phyloP scores from a whole-genome alignment of 1,140 invertebrate genomes.

The Ceratitis capitata region DNA sequence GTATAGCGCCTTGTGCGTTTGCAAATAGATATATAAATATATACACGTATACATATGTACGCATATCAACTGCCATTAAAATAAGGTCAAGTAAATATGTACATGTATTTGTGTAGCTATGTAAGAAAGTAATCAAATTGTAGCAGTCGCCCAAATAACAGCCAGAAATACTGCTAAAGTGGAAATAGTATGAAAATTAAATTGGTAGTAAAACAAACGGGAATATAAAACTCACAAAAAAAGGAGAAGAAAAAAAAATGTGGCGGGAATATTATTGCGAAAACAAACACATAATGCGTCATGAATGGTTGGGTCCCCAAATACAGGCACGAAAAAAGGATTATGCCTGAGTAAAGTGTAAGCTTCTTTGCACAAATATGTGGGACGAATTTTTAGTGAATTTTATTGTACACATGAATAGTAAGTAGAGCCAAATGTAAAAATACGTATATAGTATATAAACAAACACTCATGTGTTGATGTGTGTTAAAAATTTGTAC shows the following conservation, averaged over 20 bases:
- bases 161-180: neutral
- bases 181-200: constrained; percentile 13
- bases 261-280: neutral
- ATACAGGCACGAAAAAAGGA: constrained; percentile 24
- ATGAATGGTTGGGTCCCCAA: neutral
- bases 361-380: neutral
- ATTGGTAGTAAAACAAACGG: neutral
- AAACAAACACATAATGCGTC: constrained; percentile 20
- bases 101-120: neutral
- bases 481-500: too few species aligned
- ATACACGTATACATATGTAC: neutral
- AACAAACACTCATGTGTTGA: neutral
- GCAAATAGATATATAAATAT: neutral
- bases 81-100: constrained; percentile 5
- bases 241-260: neutral
- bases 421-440: neutral
- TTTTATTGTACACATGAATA: neutral
- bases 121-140: neutral
- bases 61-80: neutral
- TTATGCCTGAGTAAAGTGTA: neutral
- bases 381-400: neutral
- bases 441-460: neutral
- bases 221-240: neutral
- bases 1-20: neutral
- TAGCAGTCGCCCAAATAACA: neutral